Percentiles rank a stretch among this genome's conserved stretches.
phyloP scores from a whole-genome alignment of 2,797 vertebrate species.

The Stomatorhinus walkeri region DNA sequence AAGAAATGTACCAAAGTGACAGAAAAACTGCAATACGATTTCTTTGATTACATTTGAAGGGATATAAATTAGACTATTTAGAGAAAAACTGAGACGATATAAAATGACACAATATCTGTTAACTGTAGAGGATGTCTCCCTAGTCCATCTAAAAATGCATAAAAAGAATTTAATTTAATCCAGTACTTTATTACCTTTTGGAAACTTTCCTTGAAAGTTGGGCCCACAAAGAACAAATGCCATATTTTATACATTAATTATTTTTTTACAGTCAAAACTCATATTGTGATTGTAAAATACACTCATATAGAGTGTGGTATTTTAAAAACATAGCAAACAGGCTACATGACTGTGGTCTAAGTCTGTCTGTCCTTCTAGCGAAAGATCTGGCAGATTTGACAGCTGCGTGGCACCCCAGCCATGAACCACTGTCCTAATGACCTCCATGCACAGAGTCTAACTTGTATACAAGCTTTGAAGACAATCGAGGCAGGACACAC shows the following conservation, averaged over 20 bases:
- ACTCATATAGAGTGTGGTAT: background rate
- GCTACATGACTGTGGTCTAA: background rate
- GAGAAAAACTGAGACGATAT: background rate
- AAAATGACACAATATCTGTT: background rate
- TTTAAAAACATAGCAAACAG: background rate
- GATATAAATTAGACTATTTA: background rate
- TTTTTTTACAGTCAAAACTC: background rate
- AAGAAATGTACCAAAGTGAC: background rate
- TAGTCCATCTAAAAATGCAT: background rate
- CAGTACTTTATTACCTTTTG: background rate
- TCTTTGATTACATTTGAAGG: background rate
- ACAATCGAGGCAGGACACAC: background rate
- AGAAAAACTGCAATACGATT: background rate
- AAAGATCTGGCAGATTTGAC: constrained; percentile 39
- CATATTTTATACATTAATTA: background rate
- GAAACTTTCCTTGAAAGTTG: background rate
- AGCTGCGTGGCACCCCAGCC: constrained; percentile 7
- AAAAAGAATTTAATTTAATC: background rate
- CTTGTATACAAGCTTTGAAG: background rate
- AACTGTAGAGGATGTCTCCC: background rate
- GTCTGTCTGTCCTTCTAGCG: background rate
- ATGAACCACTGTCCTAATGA: constrained; percentile 35
- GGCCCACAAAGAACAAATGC: background rate
- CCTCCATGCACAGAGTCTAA: constrained; percentile 33
- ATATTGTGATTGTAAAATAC: background rate